Evolutionary conservation across 2,888 invertebrate species (phyloP), one percentile per base, ranked within the genome.

Genomic region (Plagodis pulveraria): DNA sequence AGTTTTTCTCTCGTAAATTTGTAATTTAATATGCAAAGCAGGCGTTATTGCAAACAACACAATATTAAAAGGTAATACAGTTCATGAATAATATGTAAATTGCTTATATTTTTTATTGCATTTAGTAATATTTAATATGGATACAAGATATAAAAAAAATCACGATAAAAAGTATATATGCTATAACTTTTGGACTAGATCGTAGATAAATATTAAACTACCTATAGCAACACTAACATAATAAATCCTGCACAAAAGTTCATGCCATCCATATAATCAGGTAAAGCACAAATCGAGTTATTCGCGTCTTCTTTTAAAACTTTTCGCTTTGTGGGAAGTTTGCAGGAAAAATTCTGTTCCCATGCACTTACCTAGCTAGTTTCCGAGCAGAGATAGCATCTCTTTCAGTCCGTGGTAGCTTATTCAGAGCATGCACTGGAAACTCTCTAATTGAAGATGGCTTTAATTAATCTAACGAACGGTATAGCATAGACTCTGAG

Each of bases 241-340:
- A 22, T 22, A 22, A 22, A 48, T 41, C 50, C 55, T 43, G 48
- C 45, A 52, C 50, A 32, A 53, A 62, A 60, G 50, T 54, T 34
- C 48, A 56, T 48, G 53, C 50, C 61, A 65, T 58, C 35, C 50
- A 50, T 64, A 58, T 54, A 62, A 59, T 62, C 58, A 61, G 50
- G 48, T 55, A 46, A 50, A 54, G 52, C 57, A 35, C 42, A 46
- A 66, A 65, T 63, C 58, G 56, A 65, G 65, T 68, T 62, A 67
- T 62, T 62, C 58, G 48, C 56, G 58, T 58, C 43, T 54, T 52
- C 49, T 56, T 59, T 55, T 53, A 35, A 59, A 63, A 68, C 56
- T 65, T 64, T 43, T 35, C 60, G 43, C 47, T 51, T 10, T 45
- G 59, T 36, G 58, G 47, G 52, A 51, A 50, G 58, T 46, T 60